Base-by-base conservation (phyloP, 2,888 invertebrate species). In the Tiliacea citrago region DNA sequence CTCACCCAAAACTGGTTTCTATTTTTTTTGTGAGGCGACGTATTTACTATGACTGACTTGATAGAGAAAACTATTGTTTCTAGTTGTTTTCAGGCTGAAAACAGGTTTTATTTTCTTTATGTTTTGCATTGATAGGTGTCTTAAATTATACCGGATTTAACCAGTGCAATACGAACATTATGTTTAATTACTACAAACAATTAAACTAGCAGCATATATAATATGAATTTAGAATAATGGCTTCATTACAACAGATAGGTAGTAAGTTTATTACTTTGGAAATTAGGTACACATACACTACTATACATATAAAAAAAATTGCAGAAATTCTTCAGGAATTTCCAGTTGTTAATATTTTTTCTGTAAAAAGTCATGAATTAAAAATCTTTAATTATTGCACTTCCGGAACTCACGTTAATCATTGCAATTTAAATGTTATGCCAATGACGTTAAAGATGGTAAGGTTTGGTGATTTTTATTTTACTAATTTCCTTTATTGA, bases 1-100 rank as follows among this genome's bases (percentile, higher is more conserved):
- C 79, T 70, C n/a, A 58, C n/a, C 51, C 55, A 49, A 79, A 77
- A 79, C 74, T 42, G 60, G 78, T 70, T 69, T 79, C 69, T 47
- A 45, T 55, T 58, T 73, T 29, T 29, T 66, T 66, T 55, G 62
- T 62, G 9, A 47, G 12, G 55, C 35, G 5, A 49, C 24, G 16
- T 18, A 57, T 70, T 65, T 55, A 53, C 7, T n/a, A 53, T 68
- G 55, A 69, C 51, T 58, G 57, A 63, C 21, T 69, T 39, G 29
- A 58, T 73, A 45, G 63, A 60, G 29, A 63, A 61, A 68, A 55
- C 53, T 58, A 78, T 67, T 63, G 53, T 69, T 65, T 72, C 18
- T 57, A 29, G 47, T 45, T 57, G 29, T 29, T 68, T 81, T 70
- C 51, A 82, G 69, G 21, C 67, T 78, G 45, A 60, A 69, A 76